phyloP scores from a whole-genome alignment of 2,113 vertebrate genomes.

The Ahaetulla prasina region DNA sequence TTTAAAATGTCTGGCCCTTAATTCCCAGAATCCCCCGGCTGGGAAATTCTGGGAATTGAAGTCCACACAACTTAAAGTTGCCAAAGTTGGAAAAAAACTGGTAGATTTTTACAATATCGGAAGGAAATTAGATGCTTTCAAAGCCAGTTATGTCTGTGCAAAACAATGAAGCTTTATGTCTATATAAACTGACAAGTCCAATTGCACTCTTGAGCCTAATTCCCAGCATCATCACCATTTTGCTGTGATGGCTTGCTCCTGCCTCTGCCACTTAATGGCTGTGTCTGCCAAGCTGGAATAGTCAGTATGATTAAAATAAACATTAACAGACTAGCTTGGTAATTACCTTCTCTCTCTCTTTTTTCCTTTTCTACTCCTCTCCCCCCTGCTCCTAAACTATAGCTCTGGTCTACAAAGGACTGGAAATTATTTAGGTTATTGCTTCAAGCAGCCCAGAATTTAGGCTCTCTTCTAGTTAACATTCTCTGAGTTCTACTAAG shows the following conservation, averaged over 20 bases:
- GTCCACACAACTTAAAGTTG: background rate
- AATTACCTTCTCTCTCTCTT: conserved; percentile 66
- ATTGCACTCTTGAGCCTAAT: conserved; percentile 70
- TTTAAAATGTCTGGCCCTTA: background rate
- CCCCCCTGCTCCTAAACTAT: conserved; percentile 8
- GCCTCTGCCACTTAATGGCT: conserved; percentile 59
- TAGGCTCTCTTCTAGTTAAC: conserved; percentile 36
- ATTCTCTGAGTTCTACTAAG: background rate
- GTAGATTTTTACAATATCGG: conserved; percentile 61
- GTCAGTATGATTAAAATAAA: conserved; percentile 69
- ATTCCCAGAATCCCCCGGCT: background rate
- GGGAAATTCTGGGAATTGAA: background rate
- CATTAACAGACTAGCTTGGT: conserved; percentile 64
- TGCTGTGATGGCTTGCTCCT: conserved; percentile 51
- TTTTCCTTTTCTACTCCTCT: background rate
- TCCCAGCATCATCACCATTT: conserved; percentile 66
- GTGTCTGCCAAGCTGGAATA: conserved; percentile 60
- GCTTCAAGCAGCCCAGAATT: conserved; percentile 61
- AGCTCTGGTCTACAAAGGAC: conserved; percentile 51
- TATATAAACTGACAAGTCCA: conserved; percentile 80
- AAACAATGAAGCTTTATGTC: conserved; percentile 69
- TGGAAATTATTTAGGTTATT: conserved; percentile 58
- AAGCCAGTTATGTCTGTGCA: conserved; percentile 61
- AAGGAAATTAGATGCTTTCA: conserved; percentile 60
- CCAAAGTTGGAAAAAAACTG: background rate